Base-by-base conservation (phyloP, 2,888 invertebrate species). In the Ornithoptera priamus region DNA sequence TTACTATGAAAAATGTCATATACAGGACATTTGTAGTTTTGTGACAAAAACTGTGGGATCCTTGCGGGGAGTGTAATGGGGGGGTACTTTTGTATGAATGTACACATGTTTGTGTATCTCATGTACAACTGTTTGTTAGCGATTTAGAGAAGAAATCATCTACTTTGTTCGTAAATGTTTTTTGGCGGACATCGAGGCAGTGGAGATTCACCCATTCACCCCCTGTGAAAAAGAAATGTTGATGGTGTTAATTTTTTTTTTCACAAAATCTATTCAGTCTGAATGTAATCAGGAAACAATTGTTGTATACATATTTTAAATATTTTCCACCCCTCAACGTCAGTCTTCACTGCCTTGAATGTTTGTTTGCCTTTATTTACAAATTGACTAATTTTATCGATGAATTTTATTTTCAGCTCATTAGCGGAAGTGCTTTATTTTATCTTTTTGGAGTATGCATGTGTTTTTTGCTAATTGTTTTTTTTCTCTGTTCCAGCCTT, bases 51-150 rank as follows among this genome's bases (percentile, higher is more conserved):
- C 24, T 59, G 7, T 62, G 20, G 17, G 15, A 15, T 7, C 22
- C 30, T 24, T 63, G 8, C 17, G 42, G 5, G 22, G 50, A 10
- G 24, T 63, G 17, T 24, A 24, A 17, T 6, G 17, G 74, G 71
- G 7, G 74, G 71, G 39, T 77, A 81, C 79, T 82, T 85, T 85
- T 81, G 60, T 70, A 81, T 80, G 53, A 71, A 77, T 88, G 78
- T 90, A 90, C 90, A 89, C 85, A 81, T 62, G 78, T 90, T 90
- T 90, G 89, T 89, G 82, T 88, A 89, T 83, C 72, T 71, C 77
- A 73, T 81, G 79, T 81, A 75, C 76, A 73, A 72, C 73, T 74
- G 72, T 75, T 75, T 64, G 63, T 72, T 39, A 72, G 59, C 67
- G 62, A 71, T 75, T 69, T 74, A 75, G 66, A 65, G 36, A 50